Evolutionary conservation across 2,888 invertebrate species (phyloP).

Genomic region (Spisula solida): DNA sequence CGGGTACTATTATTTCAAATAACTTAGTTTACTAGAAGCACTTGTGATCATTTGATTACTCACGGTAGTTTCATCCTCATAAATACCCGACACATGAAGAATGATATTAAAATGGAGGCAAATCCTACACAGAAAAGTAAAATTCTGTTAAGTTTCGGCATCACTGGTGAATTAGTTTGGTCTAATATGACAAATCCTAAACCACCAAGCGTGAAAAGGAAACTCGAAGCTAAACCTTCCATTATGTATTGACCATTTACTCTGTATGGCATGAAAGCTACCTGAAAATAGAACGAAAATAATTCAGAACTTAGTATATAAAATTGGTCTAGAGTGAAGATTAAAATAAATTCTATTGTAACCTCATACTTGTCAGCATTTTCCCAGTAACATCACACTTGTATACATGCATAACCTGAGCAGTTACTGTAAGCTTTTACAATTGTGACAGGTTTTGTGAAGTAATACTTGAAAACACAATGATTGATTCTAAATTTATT

Average conservation of each 20-base stretch:
- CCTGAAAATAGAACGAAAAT: conserved; percentile 88
- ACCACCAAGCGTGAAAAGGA: conserved; percentile 98
- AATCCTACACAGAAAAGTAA: conserved; percentile 96
- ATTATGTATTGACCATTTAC: conserved; percentile 99
- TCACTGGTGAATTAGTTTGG: conserved; percentile 96
- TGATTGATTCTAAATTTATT: too few relatives aligned
- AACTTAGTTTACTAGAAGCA: neutral
- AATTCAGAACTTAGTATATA: too few relatives aligned
- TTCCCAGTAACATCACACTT: too few relatives aligned
- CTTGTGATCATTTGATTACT: conserved; percentile 65
- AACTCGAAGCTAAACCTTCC: conserved; percentile 99
- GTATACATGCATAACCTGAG: too few relatives aligned
- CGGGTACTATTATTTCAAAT: too few relatives aligned
- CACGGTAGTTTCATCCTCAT: conserved; percentile 99
- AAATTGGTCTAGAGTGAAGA: too few relatives aligned
- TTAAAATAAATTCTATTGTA: too few relatives aligned
- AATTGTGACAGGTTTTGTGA: too few relatives aligned
- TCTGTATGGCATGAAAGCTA: conserved; percentile 99
- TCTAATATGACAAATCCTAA: conserved; percentile 98
- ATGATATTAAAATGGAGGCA: conserved; percentile 96
- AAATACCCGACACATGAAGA: conserved; percentile 98
- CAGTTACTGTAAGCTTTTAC: too few relatives aligned
- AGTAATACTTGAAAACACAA: too few relatives aligned
- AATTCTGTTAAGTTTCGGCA: conserved; percentile 95
- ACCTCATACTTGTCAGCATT: too few relatives aligned